Evolutionary conservation across 2,797 vertebrate species (phyloP).

Genomic region (Tolypeutes matacus): DNA sequence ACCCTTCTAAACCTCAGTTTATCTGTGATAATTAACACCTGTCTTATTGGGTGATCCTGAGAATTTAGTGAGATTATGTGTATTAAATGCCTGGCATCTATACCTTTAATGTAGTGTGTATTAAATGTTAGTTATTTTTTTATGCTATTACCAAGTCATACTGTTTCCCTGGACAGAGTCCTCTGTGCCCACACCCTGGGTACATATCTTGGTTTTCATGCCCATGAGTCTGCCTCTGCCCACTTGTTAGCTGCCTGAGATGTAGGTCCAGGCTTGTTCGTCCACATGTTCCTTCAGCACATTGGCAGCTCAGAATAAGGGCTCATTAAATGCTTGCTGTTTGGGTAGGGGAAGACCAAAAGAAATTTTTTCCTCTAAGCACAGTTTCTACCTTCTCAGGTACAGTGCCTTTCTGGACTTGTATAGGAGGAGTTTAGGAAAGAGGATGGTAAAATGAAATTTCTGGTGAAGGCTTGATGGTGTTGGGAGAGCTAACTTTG

Average conservation of each 20-base stretch:
- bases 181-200: not conserved
- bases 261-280: not conserved
- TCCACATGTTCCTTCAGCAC: not conserved
- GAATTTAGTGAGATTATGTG: not conserved
- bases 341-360: not conserved
- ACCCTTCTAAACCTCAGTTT: not conserved
- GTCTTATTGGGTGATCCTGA: not conserved
- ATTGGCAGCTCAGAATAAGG: not conserved
- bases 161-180: not conserved
- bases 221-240: not conserved
- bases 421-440: not conserved
- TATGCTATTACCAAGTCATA: rapidly evolving
- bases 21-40: not conserved
- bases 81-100: too few species aligned
- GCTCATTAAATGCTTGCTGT: not conserved
- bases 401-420: not conserved
- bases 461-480: not conserved
- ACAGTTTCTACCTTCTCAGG: not conserved
- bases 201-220: not conserved
- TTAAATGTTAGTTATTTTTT: not conserved
- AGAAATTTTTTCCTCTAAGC: not conserved
- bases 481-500: not conserved
- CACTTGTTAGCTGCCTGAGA: not conserved
- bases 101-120: too few species aligned
- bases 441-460: not conserved